A percentile compares a stretch with the other conserved stretches of the same genome.
Conservation (phyloP, 2,797 vertebrate genomes). For the Diplodus puntazzo region DNA sequence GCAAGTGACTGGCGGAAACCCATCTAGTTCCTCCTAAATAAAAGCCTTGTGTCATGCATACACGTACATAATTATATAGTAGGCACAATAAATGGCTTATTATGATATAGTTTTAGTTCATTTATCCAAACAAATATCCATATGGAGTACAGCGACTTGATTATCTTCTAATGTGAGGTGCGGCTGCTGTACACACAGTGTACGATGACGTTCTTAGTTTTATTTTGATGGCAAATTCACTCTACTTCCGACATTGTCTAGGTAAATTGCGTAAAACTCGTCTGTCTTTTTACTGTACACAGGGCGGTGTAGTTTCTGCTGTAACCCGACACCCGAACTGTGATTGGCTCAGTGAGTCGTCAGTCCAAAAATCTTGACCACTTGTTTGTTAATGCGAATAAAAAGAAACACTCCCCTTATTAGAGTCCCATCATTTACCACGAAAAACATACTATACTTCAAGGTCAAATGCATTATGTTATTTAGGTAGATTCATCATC, state of each 20-base stretch:
- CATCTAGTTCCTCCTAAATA: slow-evolving; percentile 15
- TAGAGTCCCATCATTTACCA: neutral
- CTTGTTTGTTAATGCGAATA: slow-evolving; percentile 7
- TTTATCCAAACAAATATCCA: neutral
- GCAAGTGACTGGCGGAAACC: neutral
- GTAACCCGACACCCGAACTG: neutral
- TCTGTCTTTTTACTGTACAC: neutral
- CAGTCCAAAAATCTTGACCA: slow-evolving; percentile 21
- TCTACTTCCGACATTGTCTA: neutral
- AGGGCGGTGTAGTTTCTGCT: neutral
- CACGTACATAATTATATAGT: rapidly evolving
- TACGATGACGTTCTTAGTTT: neutral
- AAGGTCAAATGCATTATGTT: too few species aligned
- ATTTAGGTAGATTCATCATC: too few species aligned
- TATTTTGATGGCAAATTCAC: neutral
- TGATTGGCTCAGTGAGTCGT: slow-evolving; percentile 7
- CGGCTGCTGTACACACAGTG: rapidly evolving
- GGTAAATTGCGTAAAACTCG: rapidly evolving
- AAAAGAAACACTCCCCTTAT: neutral
- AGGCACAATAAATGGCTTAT: neutral
- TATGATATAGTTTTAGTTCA: neutral
- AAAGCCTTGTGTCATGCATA: neutral
- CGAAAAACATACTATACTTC: too few species aligned
- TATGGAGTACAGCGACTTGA: too few species aligned
- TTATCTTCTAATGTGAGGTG: too few species aligned